phyloP scores from a whole-genome alignment of 2,113 vertebrate genomes.

The Cyprinodon variegatus region DNA sequence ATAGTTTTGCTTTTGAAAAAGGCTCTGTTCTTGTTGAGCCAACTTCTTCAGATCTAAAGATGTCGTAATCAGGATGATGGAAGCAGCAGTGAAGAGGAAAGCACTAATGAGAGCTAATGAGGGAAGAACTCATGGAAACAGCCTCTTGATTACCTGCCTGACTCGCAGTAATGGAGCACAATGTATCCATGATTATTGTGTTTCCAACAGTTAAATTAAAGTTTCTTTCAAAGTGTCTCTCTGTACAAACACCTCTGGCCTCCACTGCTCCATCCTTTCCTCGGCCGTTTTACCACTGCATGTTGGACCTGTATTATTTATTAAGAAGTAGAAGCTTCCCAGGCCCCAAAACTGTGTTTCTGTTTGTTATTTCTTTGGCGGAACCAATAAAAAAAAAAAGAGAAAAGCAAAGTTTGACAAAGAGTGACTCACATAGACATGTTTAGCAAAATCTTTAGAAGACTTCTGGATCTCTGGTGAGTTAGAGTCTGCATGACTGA shows the following conservation, averaged over 20 bases:
- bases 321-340: neutral
- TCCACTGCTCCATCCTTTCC: neutral
- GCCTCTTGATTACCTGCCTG: slow-evolving; percentile 68
- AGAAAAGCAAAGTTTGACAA: slow-evolving; percentile 24
- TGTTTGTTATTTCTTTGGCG: slow-evolving; percentile 46
- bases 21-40: slow-evolving; percentile 14
- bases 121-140: slow-evolving; percentile 56
- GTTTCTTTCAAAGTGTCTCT: neutral
- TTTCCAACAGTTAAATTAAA: slow-evolving; percentile 53
- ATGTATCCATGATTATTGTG: slow-evolving; percentile 43
- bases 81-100: slow-evolving; percentile 53
- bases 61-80: slow-evolving; percentile 44
- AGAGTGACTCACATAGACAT: slow-evolving; percentile 46
- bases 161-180: slow-evolving; percentile 54
- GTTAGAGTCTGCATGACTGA: slow-evolving; percentile 46
- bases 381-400: slow-evolving; percentile 31
- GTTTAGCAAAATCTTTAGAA: slow-evolving; percentile 48
- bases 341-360: slow-evolving; percentile 7
- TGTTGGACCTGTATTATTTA: neutral
- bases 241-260: neutral
- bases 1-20: slow-evolving; percentile 20
- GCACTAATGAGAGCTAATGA: slow-evolving; percentile 63
- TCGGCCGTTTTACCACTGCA: neutral
- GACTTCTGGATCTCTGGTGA: slow-evolving; percentile 50
- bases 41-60: slow-evolving; percentile 43